Percentiles rank a stretch among this genome's conserved stretches.
These are phyloP conservation scores for Capitulum mitella DNA, from an alignment of 2,888 invertebrate genomes.

Conservation along the genomic window DNA sequence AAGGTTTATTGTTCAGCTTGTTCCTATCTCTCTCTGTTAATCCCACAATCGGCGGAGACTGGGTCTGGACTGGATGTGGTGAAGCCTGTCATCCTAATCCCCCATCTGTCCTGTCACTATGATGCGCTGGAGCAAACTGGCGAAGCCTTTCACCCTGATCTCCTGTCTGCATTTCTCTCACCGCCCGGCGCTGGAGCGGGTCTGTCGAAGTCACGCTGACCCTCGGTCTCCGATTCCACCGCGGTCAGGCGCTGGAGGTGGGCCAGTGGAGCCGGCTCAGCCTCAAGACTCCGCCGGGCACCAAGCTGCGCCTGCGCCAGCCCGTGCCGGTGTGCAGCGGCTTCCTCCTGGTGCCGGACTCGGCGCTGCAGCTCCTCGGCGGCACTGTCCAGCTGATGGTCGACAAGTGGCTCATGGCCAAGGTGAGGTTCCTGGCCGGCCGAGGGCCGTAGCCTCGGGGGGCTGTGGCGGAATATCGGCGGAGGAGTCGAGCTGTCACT, in stretches of 20 bases:
- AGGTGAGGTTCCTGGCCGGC: too few species aligned
- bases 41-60: too few species aligned
- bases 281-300: slow-evolving; percentile 80
- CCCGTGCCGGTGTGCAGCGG: slow-evolving; percentile 60
- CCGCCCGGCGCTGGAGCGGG: too few species aligned
- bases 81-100: neutral
- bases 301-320: slow-evolving; percentile 59
- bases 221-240: neutral
- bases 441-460: too few species aligned
- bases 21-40: too few species aligned
- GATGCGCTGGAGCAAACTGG: too few species aligned
- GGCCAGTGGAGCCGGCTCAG: slow-evolving; percentile 41
- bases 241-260: neutral
- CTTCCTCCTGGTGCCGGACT: slow-evolving; percentile 61
- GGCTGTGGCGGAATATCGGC: too few species aligned
- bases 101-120: neutral
- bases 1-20: too few species aligned
- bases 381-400: slow-evolving; percentile 72
- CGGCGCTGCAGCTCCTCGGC: slow-evolving; percentile 65
- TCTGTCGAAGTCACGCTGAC: too few species aligned
- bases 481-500: too few species aligned
- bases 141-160: neutral
- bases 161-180: too few species aligned
- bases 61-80: too few species aligned
- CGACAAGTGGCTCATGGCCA: slow-evolving; percentile 77